Conservation (phyloP, 2,797 vertebrate species). For the Nyctibius grandis region DNA sequence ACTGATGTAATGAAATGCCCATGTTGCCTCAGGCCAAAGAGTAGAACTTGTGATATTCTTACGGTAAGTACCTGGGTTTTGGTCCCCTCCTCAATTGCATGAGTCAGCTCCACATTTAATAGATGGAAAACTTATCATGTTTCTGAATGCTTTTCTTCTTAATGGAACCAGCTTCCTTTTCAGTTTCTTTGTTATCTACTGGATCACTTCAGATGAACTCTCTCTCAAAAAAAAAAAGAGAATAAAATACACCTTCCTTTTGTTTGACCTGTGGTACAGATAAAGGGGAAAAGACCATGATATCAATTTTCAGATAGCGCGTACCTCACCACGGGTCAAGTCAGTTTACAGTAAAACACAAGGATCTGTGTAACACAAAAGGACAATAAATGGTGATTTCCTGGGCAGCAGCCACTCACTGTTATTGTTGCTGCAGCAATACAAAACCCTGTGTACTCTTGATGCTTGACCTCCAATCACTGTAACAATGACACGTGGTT, state of each 20-base stretch:
- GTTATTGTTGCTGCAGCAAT: not conserved
- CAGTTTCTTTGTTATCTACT: not conserved
- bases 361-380: constrained; percentile 19
- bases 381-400: constrained; percentile 41
- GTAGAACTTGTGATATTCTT: not conserved
- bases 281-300: not conserved
- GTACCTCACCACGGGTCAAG: not conserved
- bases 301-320: not conserved
- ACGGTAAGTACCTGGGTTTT: not conserved
- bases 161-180: not conserved
- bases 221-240: fast-evolving
- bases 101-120: not conserved
- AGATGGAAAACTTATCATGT: not conserved
- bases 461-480: constrained; percentile 27
- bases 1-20: not conserved
- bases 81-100: not conserved
- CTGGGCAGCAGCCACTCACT: constrained; percentile 20
- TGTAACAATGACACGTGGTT: not conserved
- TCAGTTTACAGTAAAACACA: constrained; percentile 13
- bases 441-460: not conserved
- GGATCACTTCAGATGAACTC: not conserved
- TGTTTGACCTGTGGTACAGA: not conserved
- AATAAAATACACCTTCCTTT: not conserved
- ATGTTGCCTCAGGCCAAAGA: not conserved
- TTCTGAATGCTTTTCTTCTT: not conserved